Evolutionary conservation across 2,113 vertebrate genomes (phyloP).

Genomic region (Mirounga angustirostris): DNA sequence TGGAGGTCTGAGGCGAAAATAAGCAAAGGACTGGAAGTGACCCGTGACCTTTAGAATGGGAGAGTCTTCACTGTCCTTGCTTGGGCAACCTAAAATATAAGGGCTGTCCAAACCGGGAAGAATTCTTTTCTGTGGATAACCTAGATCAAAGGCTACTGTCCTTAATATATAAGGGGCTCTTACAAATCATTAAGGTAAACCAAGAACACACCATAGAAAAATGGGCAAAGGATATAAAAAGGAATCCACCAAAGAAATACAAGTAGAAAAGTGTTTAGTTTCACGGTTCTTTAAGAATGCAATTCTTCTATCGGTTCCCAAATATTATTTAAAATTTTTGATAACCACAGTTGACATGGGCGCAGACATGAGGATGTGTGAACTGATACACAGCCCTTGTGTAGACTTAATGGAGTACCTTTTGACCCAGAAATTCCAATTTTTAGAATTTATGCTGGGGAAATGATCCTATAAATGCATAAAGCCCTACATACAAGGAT

Average conservation of each 20-base stretch:
- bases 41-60: accelerated
- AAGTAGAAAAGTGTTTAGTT: neutral
- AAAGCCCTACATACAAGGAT: neutral
- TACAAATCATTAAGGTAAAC: neutral
- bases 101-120: neutral
- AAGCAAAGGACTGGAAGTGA: accelerated
- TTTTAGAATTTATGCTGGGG: neutral
- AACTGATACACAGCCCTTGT: neutral
- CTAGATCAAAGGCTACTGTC: neutral
- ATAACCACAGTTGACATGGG: neutral
- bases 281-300: neutral
- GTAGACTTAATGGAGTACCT: neutral
- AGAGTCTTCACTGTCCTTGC: neutral
- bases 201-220: neutral
- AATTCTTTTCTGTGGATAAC: neutral
- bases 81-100: neutral
- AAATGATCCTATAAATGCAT: neutral
- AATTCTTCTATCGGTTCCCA: neutral
- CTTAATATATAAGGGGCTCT: neutral
- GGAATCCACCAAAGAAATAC: neutral
- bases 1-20: conserved; percentile 91
- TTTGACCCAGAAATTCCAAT: neutral
- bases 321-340: neutral
- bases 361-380: neutral
- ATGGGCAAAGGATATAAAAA: neutral